Percentiles rank a stretch among this genome's conserved stretches.
Evolutionary conservation across 1,140 invertebrate genomes (phyloP).

Genomic region (Cotesia chilonis): DNA sequence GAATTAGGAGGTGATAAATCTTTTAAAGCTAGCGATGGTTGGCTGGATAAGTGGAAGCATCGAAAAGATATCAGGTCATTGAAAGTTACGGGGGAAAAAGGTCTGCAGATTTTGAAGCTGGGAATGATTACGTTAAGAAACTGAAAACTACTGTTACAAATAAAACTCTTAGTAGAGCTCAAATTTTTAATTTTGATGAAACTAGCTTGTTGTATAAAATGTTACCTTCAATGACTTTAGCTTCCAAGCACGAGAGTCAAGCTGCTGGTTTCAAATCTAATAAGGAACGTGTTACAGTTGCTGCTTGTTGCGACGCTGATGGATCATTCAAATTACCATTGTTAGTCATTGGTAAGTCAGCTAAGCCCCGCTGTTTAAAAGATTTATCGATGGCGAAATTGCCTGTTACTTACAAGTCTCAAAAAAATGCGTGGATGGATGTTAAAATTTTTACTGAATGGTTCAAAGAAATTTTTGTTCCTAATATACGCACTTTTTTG

Average conservation of each 20-base stretch:
- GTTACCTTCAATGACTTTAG: conserved; percentile 48
- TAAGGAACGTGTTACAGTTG: conserved; percentile 52
- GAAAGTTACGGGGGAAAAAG: not conserved
- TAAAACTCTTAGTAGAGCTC: not conserved
- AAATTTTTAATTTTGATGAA: conserved; percentile 58
- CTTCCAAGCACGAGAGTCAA: conserved; percentile 5
- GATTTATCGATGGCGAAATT: not conserved
- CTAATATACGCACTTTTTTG: not conserved
- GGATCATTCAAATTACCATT: conserved; percentile 41
- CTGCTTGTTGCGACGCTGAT: conserved; percentile 39
- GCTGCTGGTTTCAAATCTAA: conserved; percentile 53
- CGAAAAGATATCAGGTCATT: not conserved
- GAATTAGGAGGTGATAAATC: not conserved
- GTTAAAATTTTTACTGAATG: conserved; percentile 1
- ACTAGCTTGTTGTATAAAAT: conserved; percentile 54
- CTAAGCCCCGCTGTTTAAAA: not conserved
- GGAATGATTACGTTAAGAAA: not conserved
- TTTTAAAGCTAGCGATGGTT: conserved; percentile 4
- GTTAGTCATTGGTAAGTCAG: conserved; percentile 45
- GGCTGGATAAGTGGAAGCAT: not conserved
- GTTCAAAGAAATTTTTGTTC: conserved; percentile 4
- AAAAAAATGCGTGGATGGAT: conserved; percentile 9
- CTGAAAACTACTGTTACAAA: not conserved
- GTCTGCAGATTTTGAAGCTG: not conserved
- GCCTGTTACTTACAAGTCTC: not conserved